Conservation (phyloP, 2,888 invertebrate species). For the Pachymerium ferrugineum region DNA sequence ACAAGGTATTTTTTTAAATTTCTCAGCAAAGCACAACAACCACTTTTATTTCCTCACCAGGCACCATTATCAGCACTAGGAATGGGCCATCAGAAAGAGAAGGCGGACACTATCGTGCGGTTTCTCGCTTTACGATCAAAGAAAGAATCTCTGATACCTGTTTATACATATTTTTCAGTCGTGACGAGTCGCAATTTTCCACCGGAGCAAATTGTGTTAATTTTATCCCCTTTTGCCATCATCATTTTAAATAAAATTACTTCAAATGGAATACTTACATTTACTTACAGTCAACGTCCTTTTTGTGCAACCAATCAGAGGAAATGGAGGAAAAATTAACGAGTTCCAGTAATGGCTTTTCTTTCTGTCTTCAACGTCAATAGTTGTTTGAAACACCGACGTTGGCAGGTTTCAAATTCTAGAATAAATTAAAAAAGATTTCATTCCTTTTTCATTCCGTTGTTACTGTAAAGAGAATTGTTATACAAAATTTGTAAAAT, state of each 20-base stretch:
- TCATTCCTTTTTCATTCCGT: too few species aligned
- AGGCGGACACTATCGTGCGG: not conserved
- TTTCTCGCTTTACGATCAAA: conserved; percentile 19
- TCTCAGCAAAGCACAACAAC: not conserved
- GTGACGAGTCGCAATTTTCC: not conserved
- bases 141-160: conserved; percentile 10
- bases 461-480: too few species aligned
- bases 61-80: not conserved
- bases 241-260: not conserved
- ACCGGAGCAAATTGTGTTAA: not conserved
- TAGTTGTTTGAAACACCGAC: not conserved
- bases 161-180: conserved; percentile 16
- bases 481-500: too few species aligned
- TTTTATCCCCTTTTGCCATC: not conserved
- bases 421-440: not conserved
- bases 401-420: not conserved
- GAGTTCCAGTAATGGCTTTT: not conserved
- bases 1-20: not conserved
- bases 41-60: not conserved
- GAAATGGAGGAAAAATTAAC: not conserved
- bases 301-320: not conserved
- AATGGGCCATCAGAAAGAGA: conserved; percentile 8
- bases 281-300: not conserved
- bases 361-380: not conserved
- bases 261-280: not conserved